Evolutionary conservation across 2,113 vertebrate genomes (phyloP), one percentile per base, ranked within the genome.

Genomic region (Balaenoptera acutorostrata): DNA sequence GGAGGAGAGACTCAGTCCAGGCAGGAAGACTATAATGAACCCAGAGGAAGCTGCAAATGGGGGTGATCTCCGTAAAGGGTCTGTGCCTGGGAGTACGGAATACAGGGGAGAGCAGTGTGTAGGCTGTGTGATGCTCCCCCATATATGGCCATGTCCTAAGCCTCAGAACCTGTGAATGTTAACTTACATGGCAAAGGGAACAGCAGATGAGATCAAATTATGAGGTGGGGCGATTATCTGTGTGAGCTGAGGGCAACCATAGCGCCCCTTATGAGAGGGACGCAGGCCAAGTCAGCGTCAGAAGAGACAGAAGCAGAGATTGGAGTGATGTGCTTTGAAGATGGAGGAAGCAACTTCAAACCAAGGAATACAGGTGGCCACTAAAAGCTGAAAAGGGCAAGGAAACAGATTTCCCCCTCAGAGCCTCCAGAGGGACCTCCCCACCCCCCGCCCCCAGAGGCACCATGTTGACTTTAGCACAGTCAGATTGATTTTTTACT

Each of bases 41-140:
- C 25, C 29, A n/a, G 15, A 80, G 68, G 31, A 10, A 84, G 20
- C 52, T 64, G 18, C 52, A 72, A 8, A 68, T 29, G 2, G 11
- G 4, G 0, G 13, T 27, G 21, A 36, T 61, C 74, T 57, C 66
- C 15, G 6, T 61, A 59, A 80, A n/a, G 63, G 3, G 0, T 61
- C 86, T 81, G 49, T 93, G 20, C 68, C 59, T 46, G 27, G 36
- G 39, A 52, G 2, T 55, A 11, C 31, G 44, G 33, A 36, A 14
- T 29, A 14, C 4, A 31, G 29, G 5, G 57, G 49, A 86, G 57
- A 36, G 18, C 0, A 11, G 2, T 18, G 2, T 12, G 2, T 27
- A 55, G 18, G 33, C 49, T 82, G 36, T 82, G 41, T 61, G 80
- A 66, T 57, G 4, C 6, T 21, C 15, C 25, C 7, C 36, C 3